Conservation (phyloP, 2,797 vertebrate species). For the Potorous gilbertii region DNA sequence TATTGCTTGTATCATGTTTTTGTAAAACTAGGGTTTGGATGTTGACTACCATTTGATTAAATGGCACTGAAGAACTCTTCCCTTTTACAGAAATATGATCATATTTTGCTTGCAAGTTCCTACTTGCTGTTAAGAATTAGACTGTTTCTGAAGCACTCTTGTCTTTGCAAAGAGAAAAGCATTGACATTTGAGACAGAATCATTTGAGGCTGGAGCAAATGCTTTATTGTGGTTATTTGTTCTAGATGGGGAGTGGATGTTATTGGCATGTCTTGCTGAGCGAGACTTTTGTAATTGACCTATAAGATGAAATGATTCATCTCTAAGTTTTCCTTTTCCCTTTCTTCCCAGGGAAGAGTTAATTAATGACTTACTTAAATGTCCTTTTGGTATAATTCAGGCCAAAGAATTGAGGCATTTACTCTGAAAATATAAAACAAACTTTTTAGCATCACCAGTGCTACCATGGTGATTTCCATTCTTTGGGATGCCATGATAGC, state of each 20-base stretch:
- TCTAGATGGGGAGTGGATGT: background rate
- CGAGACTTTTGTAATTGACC: background rate
- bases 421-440: background rate
- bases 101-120: slow-evolving; percentile 39
- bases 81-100: slow-evolving; percentile 57
- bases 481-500: background rate
- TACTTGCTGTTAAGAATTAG: slow-evolving; percentile 19
- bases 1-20: background rate
- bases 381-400: background rate
- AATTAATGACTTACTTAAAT: background rate
- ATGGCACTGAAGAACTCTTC: background rate
- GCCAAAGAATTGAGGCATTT: background rate
- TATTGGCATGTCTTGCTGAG: background rate
- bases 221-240: slow-evolving; percentile 32
- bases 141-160: slow-evolving; percentile 26
- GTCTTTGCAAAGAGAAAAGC: slow-evolving; percentile 54
- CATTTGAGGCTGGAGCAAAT: background rate
- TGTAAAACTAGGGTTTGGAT: background rate
- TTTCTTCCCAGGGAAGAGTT: background rate
- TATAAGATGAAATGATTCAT: background rate
- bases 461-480: background rate
- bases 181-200: background rate
- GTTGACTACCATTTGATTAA: slow-evolving; percentile 27
- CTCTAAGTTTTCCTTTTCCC: background rate
- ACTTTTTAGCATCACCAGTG: background rate